Percentiles rank a stretch among this genome's conserved stretches.
These are phyloP conservation scores for Callitettix versicolor DNA, from an alignment of 1,140 invertebrate genomes.

Conservation along the genomic window DNA sequence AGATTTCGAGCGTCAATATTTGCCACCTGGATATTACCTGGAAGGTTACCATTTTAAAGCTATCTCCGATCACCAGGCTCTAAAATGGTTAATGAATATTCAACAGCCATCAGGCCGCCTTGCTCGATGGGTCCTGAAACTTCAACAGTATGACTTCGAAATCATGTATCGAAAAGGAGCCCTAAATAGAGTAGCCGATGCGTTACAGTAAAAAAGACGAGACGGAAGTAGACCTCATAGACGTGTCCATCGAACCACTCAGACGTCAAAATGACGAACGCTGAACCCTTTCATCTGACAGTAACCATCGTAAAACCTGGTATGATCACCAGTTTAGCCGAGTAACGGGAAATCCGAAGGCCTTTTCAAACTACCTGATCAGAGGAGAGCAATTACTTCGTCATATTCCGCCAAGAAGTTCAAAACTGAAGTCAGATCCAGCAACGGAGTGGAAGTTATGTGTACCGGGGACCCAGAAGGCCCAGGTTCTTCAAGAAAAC, in stretches of 20 bases:
- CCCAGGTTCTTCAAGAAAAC: constrained; percentile 20
- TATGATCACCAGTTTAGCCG: neutral
- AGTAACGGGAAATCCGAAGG: neutral
- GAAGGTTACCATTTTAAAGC: constrained; percentile 31
- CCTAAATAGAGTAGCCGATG: constrained; percentile 30
- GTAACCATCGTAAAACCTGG: neutral
- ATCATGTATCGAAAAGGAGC: constrained; percentile 31
- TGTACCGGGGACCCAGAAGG: constrained; percentile 17
- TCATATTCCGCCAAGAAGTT: too few relatives aligned
- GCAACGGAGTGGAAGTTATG: constrained; percentile 27
- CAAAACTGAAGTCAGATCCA: neutral
- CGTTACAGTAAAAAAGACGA: neutral
- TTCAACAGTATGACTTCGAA: constrained; percentile 31
- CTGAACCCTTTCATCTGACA: neutral
- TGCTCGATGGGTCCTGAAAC: constrained; percentile 22
- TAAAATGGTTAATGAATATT: constrained; percentile 31
- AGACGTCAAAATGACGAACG: too few relatives aligned
- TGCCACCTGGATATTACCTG: too few relatives aligned
- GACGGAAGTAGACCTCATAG: neutral
- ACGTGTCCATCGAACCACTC: neutral
- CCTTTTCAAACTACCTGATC: neutral
- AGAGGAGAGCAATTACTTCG: neutral
- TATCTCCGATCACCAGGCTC: constrained; percentile 33
- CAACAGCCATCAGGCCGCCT: constrained; percentile 29
- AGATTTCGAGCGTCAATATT: too few relatives aligned